These are phyloP conservation scores for Reticulitermes speratus DNA, from an alignment of 1,140 invertebrate species.

Conservation along the genomic window DNA sequence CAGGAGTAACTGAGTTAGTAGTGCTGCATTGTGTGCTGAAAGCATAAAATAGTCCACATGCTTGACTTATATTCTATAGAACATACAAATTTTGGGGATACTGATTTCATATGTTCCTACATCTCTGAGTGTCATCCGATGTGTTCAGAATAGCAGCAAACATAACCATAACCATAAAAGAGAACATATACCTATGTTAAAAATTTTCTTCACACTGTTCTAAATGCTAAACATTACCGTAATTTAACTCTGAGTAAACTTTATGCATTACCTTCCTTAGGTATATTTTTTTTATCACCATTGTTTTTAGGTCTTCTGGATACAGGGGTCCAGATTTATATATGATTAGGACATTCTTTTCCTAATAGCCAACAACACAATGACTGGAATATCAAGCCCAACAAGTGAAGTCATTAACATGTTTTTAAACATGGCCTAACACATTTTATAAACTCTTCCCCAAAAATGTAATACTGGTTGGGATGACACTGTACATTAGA, in stretches of 20 bases:
- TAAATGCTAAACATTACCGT: constrained; percentile 7
- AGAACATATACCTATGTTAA: neutral
- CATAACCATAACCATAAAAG: neutral
- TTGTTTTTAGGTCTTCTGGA: neutral
- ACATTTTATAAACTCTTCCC: constrained; percentile 2
- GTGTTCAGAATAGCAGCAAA: neutral
- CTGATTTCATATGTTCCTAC: neutral
- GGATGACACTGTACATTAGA: neutral
- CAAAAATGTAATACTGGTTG: constrained; percentile 14
- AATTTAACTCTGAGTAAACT: neutral
- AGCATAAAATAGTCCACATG: neutral
- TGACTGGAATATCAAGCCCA: constrained; percentile 10
- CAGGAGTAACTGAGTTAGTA: neutral
- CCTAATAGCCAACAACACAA: constrained; percentile 9
- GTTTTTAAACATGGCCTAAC: constrained; percentile 15
- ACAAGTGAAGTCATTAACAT: constrained; percentile 4
- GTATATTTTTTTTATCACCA: neutral
- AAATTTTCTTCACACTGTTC: neutral
- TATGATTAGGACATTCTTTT: neutral
- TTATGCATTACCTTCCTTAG: neutral
- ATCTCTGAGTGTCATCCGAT: neutral
- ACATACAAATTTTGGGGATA: neutral
- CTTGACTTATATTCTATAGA: neutral
- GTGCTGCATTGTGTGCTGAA: neutral
- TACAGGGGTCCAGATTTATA: neutral